Conservation (phyloP, 2,797 vertebrate genomes). For the Gila robusta region DNA sequence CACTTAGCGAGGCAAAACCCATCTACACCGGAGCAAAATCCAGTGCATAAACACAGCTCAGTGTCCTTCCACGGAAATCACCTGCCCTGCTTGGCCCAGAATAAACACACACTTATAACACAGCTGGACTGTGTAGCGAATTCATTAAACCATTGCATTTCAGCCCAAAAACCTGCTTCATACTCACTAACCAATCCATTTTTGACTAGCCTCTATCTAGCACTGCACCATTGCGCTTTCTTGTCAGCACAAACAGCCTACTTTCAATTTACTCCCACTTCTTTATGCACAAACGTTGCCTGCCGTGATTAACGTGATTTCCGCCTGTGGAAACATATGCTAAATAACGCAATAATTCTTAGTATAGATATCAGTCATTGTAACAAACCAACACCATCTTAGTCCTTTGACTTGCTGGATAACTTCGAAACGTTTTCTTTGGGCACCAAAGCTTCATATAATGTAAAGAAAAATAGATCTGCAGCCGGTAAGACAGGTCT, state of each 20-base stretch:
- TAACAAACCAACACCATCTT: conserved; percentile 14
- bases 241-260: conserved; percentile 1
- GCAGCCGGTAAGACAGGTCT: neutral
- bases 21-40: conserved; percentile 41
- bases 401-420: neutral
- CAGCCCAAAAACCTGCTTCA: neutral
- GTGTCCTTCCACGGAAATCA: conserved; percentile 75
- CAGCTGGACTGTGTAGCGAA: conserved; percentile 74
- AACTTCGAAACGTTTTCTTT: conserved; percentile 15
- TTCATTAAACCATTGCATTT: conserved; percentile 55
- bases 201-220: neutral
- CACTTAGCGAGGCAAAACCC: conserved; percentile 68
- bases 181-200: conserved; percentile 1
- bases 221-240: neutral
- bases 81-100: conserved; percentile 70
- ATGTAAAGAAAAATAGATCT: conserved; percentile 5
- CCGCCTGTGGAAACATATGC: neutral
- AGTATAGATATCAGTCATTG: neutral
- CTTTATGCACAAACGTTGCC: neutral
- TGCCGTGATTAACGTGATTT: neutral
- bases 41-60: conserved; percentile 59
- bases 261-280: neutral
- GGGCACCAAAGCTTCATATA: neutral
- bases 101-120: conserved; percentile 42
- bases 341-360: neutral